Conservation (phyloP, 2,888 invertebrate species). For the Dascillus cervinus region DNA sequence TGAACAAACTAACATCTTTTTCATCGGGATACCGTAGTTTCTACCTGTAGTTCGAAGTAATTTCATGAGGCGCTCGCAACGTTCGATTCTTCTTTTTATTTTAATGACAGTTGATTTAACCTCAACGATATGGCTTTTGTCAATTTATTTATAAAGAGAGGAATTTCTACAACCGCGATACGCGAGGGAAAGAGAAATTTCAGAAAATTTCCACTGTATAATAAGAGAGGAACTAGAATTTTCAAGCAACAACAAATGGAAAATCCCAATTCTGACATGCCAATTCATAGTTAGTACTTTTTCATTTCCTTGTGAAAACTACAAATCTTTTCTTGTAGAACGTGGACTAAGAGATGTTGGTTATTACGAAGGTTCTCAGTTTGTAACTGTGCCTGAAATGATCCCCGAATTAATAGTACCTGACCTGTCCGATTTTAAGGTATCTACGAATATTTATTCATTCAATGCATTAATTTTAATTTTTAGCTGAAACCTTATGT, state of each 20-base stretch:
- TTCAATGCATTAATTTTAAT: constrained; percentile 12
- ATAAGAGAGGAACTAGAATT: constrained; percentile 64
- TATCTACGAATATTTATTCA: constrained; percentile 25
- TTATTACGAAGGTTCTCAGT: constrained; percentile 48
- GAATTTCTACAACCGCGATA: constrained; percentile 46
- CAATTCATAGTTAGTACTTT: constrained; percentile 51
- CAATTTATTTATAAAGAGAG: constrained; percentile 38
- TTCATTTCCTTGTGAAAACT: not conserved
- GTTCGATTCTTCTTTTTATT: not conserved
- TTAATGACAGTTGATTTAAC: not conserved
- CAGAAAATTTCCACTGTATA: constrained; percentile 65
- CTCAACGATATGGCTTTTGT: constrained; percentile 23
- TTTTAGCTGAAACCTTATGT: constrained; percentile 86
- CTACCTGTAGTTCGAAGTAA: constrained; percentile 10
- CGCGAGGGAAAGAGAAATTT: constrained; percentile 71
- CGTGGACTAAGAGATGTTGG: constrained; percentile 66
- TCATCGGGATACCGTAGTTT: constrained; percentile 36
- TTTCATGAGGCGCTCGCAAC: constrained; percentile 3
- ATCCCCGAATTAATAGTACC: constrained; percentile 91
- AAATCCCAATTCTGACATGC: constrained; percentile 55
- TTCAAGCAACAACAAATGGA: constrained; percentile 54
- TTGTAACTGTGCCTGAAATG: constrained; percentile 70
- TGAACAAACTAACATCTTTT: constrained; percentile 15
- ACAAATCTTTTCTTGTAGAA: constrained; percentile 38
- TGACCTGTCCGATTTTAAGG: constrained; percentile 69